A percentile compares a stretch with the other conserved stretches of the same genome.
Evolutionary conservation across 2,797 vertebrate species (phyloP).

Genomic region (Crenichthys baileyi): DNA sequence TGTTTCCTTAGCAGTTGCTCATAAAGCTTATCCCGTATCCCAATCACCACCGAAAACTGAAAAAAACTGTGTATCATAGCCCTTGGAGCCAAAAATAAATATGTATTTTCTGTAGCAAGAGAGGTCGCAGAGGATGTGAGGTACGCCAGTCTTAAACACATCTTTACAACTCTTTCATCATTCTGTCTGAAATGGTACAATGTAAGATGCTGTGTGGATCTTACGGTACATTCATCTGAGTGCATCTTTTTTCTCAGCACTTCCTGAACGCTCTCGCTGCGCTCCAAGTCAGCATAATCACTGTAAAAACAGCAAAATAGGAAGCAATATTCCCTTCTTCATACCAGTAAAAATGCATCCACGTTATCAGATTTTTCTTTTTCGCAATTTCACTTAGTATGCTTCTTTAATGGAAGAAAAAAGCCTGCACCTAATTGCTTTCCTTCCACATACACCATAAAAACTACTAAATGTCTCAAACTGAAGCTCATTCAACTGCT

Average conservation of each 20-base stretch:
- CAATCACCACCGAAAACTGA: background rate
- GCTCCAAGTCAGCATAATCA: background rate
- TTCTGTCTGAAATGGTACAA: background rate
- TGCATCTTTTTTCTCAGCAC: background rate
- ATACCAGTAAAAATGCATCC: background rate
- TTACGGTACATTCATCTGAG: background rate
- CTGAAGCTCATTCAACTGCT: slow-evolving; percentile 31
- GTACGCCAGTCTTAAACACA: background rate
- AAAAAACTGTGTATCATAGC: background rate
- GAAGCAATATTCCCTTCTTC: background rate
- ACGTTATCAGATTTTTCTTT: background rate
- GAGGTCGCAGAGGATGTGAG: background rate
- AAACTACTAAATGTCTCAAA: slow-evolving; percentile 1
- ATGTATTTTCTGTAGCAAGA: background rate
- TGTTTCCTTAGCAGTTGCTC: background rate
- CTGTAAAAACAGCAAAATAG: slow-evolving; percentile 2
- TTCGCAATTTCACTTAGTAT: background rate
- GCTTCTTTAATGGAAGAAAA: background rate
- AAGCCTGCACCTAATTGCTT: background rate
- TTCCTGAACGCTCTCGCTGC: background rate
- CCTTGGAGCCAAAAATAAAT: no score
- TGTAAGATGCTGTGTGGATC: background rate
- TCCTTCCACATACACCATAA: background rate
- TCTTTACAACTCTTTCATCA: background rate
- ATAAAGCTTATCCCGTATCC: no score